Base-by-base conservation (phyloP, 2,113 vertebrate species). In the Sceloporus tristichus region DNA sequence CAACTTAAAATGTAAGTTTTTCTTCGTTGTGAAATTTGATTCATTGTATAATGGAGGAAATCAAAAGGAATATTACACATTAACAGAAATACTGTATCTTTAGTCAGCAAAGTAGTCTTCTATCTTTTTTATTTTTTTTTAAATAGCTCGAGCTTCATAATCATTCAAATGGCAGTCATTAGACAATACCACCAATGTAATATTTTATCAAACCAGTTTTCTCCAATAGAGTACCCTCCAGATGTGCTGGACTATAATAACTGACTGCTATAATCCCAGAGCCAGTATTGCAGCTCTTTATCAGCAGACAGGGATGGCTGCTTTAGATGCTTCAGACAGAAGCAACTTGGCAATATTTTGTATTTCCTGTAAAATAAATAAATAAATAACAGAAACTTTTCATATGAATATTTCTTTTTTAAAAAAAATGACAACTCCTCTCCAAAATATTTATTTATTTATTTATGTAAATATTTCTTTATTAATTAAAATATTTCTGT, bases 401-500 rank as follows among this genome's bases (percentile, higher is more conserved):
- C 59, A 86, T 25, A 53, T 90, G 14, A 48, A 48, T 48, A 48
- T 48, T 48, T 48, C 4, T 7, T 48, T 48, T 48, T 6, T 6
- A 4, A 48, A 48, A 48, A 48, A 6, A 6, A 48, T 5, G 48
- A 48, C 5, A 3, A 4, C 7, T 7, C 7, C 48, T 48, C 48
- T 48, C 48, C 4, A 48, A 48, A 48, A 48, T 48, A 48, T 48
- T 48, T 48, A 48, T 48, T 34, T 34, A 34, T 34, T 34, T 48
- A 48, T 48, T 48, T 48, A 48, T 48, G 4, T 5, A 48, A 4
- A 48, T 48, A 48, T 48, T 48, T 6, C 5, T 48, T 48, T 6
- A 48, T 48, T 48, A 48, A 48, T 48, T 48, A 48, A 81, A 14
- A 59, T 81, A 87, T 87, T 92, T 93, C 82, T 87, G 11, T 16